Conservation (phyloP, 2,797 vertebrate species). For the Dendrocincla tyrannina region DNA sequence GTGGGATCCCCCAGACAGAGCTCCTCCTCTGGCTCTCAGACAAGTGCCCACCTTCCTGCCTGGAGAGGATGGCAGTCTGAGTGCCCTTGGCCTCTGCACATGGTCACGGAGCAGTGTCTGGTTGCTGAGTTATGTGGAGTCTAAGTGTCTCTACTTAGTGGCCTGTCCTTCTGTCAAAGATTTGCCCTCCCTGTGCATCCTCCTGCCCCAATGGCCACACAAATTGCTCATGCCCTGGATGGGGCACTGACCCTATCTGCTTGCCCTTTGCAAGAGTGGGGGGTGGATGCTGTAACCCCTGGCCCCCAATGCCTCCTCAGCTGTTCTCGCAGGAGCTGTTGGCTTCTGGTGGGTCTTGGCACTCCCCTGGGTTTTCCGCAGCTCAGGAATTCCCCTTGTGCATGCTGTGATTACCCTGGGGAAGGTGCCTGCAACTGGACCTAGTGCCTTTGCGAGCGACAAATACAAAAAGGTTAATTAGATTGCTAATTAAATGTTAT, state of each 20-base stretch:
- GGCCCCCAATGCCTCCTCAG: rapidly evolving
- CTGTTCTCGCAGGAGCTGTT: background rate
- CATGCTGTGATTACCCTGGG: rapidly evolving
- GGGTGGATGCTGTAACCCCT: background rate
- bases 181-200: too few relatives aligned
- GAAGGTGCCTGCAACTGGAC: background rate
- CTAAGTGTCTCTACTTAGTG: background rate
- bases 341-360: background rate
- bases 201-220: background rate
- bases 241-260: background rate
- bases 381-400: background rate
- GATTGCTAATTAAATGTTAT: conserved; percentile 23
- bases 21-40: background rate
- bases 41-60: too few relatives aligned
- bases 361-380: background rate
- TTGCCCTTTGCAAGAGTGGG: too few relatives aligned
- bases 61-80: too few relatives aligned
- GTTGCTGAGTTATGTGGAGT: background rate
- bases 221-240: background rate
- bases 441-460: background rate
- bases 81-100: background rate
- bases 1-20: too few relatives aligned
- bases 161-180: rapidly evolving
- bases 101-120: background rate
- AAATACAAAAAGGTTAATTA: background rate